phyloP scores from a whole-genome alignment of 2,888 invertebrate species.

The Iselma pallidipennis region DNA sequence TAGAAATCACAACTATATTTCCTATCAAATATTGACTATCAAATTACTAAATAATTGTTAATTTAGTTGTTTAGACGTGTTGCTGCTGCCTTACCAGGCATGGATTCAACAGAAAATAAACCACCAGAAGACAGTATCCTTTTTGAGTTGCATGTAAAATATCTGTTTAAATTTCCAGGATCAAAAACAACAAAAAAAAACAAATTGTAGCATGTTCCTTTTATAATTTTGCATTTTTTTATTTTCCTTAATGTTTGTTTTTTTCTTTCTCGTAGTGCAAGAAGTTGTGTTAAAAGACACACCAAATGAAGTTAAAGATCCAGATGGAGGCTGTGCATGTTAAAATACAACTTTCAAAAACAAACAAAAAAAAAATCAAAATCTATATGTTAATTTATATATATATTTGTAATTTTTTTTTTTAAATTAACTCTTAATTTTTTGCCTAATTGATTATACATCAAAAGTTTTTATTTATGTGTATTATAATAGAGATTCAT shows the following conservation, averaged over 20 bases:
- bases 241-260: slow-evolving; percentile 65
- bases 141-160: slow-evolving; percentile 54
- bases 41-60: neutral
- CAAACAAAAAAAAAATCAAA: neutral
- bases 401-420: slow-evolving; percentile 11
- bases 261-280: slow-evolving; percentile 89
- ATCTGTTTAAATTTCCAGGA: slow-evolving; percentile 9
- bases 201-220: slow-evolving; percentile 11
- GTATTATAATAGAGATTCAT: neutral
- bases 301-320: slow-evolving; percentile 91
- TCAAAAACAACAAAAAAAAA: neutral
- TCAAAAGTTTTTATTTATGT: neutral
- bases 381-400: slow-evolving; percentile 13
- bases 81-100: slow-evolving; percentile 97
- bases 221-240: slow-evolving; percentile 41
- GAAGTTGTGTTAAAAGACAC: slow-evolving; percentile 98
- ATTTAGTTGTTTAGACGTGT: slow-evolving; percentile 94
- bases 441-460: neutral
- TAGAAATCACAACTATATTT: slow-evolving; percentile 54
- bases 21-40: neutral
- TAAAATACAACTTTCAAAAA: slow-evolving; percentile 56
- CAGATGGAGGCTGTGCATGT: slow-evolving; percentile 93
- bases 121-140: slow-evolving; percentile 97
- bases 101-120: slow-evolving; percentile 96
- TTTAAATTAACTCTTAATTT: neutral